A percentile compares a stretch with the other conserved stretches of the same genome.
Conservation (phyloP, 2,113 vertebrate species). For the Plotosus lineatus region DNA sequence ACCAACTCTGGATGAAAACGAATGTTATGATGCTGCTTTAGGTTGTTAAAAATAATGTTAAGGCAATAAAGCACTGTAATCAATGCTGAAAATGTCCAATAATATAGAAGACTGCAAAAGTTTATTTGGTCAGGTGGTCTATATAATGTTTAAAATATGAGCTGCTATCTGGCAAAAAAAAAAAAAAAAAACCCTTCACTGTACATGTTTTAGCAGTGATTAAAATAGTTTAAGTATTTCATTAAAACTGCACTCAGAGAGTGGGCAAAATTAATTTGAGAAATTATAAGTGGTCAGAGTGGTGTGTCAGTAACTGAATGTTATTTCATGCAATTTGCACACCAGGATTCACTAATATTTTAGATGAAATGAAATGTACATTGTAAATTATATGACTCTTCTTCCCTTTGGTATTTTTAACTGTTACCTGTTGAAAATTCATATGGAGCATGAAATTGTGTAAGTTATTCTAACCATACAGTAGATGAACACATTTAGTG, state of each 20-base stretch:
- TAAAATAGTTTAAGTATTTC: background rate
- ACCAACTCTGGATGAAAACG: too few species aligned
- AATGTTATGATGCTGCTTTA: too few species aligned
- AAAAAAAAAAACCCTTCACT: too few species aligned
- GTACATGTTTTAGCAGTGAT: too few species aligned
- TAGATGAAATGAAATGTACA: background rate
- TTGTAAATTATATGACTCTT: background rate
- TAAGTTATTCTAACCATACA: background rate
- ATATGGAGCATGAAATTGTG: slow-evolving; percentile 6
- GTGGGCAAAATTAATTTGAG: background rate
- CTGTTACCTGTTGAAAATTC: background rate
- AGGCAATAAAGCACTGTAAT: too few species aligned
- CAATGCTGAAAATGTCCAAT: too few species aligned
- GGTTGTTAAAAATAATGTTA: too few species aligned
- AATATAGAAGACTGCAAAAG: too few species aligned
- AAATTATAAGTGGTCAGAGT: too few species aligned
- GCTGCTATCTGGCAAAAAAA: too few species aligned
- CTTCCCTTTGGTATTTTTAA: background rate
- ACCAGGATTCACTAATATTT: background rate
- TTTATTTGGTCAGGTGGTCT: too few species aligned
- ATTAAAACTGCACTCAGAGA: background rate
- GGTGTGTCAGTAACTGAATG: background rate
- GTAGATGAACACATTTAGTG: slow-evolving; percentile 12
- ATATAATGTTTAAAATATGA: too few species aligned
- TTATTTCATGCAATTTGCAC: background rate